phyloP scores from a whole-genome alignment of 2,113 vertebrate species.

The Ibidorhyncha struthersii region DNA sequence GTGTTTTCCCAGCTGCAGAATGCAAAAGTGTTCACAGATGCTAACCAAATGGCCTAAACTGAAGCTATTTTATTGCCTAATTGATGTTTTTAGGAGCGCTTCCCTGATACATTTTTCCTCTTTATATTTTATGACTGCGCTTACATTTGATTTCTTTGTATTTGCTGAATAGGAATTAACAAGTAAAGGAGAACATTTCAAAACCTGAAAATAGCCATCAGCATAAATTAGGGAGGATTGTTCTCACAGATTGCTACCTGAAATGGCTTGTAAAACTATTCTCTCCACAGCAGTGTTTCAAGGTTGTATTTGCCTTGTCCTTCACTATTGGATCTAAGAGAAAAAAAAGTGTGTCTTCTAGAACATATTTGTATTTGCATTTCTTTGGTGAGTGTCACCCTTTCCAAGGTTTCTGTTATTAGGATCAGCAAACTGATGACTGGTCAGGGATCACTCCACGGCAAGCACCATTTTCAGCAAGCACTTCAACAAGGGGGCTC shows the following conservation, averaged over 20 bases:
- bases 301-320: neutral
- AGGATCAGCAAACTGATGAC: neutral
- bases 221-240: neutral
- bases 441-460: too few relatives aligned
- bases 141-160: neutral
- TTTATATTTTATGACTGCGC: neutral
- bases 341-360: neutral
- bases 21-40: neutral
- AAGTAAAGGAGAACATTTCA: neutral
- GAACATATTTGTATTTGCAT: neutral
- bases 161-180: slow-evolving; percentile 13
- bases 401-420: neutral
- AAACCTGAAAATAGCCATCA: neutral
- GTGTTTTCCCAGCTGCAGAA: neutral
- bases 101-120: neutral
- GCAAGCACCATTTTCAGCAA: neutral
- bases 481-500: neutral
- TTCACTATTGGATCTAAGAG: neutral
- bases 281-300: neutral
- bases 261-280: neutral
- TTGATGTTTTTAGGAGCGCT: neutral
- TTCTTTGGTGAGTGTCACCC: neutral
- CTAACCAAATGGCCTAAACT: neutral
- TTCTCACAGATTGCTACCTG: neutral
- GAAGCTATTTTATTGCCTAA: slow-evolving; percentile 1